These are phyloP conservation scores for Drosophila pseudotakahashii DNA, from an alignment of 2,888 invertebrate genomes.

Conservation along the genomic window DNA sequence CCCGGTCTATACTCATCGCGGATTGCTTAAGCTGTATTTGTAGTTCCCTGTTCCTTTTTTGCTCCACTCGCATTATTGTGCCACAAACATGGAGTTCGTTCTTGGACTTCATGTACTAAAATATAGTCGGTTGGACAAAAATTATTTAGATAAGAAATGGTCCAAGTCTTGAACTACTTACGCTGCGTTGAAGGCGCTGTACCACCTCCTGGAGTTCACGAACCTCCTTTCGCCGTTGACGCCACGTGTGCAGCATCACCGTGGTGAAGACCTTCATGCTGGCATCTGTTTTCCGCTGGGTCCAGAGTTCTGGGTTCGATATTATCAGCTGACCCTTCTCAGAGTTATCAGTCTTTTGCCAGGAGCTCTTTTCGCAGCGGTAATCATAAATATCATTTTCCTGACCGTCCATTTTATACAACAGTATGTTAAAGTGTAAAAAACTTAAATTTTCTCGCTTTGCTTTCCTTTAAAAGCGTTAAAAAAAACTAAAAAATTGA, in stretches of 20 bases:
- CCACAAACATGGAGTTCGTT: constrained; percentile 77
- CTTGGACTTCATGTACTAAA: constrained; percentile 67
- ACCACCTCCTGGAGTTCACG: constrained; percentile 59
- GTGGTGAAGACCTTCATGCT: constrained; percentile 75
- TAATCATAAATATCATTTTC: not conserved
- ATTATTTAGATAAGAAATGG: not conserved
- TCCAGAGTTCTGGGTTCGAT: not conserved
- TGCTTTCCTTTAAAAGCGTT: constrained; percentile 25
- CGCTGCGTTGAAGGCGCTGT: constrained; percentile 60
- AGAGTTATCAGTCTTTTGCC: no score
- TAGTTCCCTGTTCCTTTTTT: constrained; percentile 78
- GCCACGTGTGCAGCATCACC: constrained; percentile 81
- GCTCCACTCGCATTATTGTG: constrained; percentile 78
- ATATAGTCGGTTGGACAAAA: not conserved
- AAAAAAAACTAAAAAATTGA: constrained; percentile 22
- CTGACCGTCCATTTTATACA: constrained; percentile 9
- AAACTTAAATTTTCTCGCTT: constrained; percentile 55
- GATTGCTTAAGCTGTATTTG: constrained; percentile 67
- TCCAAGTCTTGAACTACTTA: constrained; percentile 40
- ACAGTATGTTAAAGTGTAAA: constrained; percentile 9
- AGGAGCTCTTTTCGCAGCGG: not conserved
- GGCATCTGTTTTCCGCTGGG: constrained; percentile 31
- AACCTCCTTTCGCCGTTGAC: constrained; percentile 75
- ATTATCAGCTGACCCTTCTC: not conserved
- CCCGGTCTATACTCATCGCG: constrained; percentile 54